Percentiles rank a stretch among this genome's conserved stretches.
Conservation (phyloP, 2,113 vertebrate genomes). For the Camelus bactrianus region DNA sequence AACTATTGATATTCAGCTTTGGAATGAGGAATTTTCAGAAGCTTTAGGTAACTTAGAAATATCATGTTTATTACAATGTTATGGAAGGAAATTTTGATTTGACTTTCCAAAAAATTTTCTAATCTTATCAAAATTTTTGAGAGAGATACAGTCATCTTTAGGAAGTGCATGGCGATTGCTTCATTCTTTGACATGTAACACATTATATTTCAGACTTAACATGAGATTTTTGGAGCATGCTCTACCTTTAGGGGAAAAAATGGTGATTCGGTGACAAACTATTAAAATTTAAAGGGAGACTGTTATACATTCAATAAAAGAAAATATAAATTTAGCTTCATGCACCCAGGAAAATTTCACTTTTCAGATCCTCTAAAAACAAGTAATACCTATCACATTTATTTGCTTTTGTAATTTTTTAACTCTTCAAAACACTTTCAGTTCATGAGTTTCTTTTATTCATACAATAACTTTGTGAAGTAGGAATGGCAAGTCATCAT, state of each 20-base stretch:
- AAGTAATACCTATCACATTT: background rate
- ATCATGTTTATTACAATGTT: background rate
- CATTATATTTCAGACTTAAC: background rate
- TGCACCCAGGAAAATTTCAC: background rate
- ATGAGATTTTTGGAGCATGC: background rate
- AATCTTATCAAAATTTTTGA: background rate
- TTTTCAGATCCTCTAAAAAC: background rate
- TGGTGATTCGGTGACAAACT: background rate
- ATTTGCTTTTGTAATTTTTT: background rate
- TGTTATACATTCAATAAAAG: background rate
- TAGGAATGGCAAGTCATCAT: background rate
- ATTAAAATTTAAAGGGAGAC: background rate
- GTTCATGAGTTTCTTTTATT: background rate
- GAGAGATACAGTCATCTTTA: background rate
- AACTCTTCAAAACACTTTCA: conserved; percentile 15
- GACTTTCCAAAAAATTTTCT: conserved; percentile 25
- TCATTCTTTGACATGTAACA: background rate
- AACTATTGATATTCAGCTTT: background rate
- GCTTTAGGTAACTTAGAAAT: background rate
- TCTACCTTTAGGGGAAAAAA: background rate
- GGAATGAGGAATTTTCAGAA: conserved; percentile 20
- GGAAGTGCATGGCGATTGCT: background rate
- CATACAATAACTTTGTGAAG: background rate
- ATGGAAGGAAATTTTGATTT: background rate
- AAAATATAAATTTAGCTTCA: background rate